phyloP scores from a whole-genome alignment of 2,797 vertebrate genomes.

The Poeciliopsis turneri region DNA sequence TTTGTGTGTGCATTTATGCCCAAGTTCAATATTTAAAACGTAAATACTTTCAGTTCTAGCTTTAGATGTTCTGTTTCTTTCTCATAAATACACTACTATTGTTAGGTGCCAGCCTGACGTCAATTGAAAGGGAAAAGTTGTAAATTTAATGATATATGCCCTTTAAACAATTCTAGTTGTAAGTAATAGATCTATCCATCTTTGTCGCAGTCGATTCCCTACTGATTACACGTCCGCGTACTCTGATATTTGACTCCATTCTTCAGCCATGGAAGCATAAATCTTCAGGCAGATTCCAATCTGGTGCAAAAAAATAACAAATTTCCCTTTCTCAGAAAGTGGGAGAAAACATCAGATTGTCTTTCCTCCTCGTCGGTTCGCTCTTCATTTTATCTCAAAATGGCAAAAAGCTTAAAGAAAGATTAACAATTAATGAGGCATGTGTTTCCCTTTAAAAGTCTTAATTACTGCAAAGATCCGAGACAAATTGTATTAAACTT shows the following conservation, averaged over 20 bases:
- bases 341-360: slow-evolving; percentile 16
- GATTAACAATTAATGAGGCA: slow-evolving; percentile 65
- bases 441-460: slow-evolving; percentile 34
- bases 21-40: background rate
- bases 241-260: slow-evolving; percentile 12
- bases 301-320: slow-evolving; percentile 8
- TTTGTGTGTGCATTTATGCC: background rate
- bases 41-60: background rate
- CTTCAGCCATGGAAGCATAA: slow-evolving; percentile 13
- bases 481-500: slow-evolving; percentile 81
- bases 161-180: slow-evolving; percentile 1
- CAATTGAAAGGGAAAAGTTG: background rate
- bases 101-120: background rate
- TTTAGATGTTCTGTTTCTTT: background rate
- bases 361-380: slow-evolving; percentile 12
- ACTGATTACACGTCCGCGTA: slow-evolving; percentile 23
- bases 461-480: slow-evolving; percentile 76
- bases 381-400: slow-evolving; percentile 16
- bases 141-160: background rate
- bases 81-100: background rate
- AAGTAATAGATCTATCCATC: slow-evolving; percentile 4
- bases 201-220: slow-evolving; percentile 13
- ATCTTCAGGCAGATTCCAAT: slow-evolving; percentile 41
- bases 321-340: slow-evolving; percentile 11
- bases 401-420: slow-evolving; percentile 50